phyloP scores from a whole-genome alignment of 2,888 invertebrate species.

The Arctia plantaginis region DNA sequence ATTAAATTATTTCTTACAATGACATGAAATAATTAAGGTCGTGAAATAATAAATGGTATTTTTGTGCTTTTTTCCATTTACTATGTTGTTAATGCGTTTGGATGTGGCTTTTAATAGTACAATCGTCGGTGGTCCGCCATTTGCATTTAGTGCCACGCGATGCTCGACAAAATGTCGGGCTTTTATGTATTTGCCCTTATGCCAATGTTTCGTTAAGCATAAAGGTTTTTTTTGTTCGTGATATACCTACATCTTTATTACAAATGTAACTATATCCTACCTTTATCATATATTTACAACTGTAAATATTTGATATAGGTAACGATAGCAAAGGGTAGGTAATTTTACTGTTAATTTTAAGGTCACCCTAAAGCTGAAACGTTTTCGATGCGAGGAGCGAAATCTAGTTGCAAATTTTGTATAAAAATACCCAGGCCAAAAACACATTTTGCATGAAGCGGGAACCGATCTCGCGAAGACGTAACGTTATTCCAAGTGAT shows the following conservation, averaged over 20 bases:
- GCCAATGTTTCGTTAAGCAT: conserved; percentile 43
- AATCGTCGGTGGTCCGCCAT: conserved; percentile 59
- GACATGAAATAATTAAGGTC: neutral
- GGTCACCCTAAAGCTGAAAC: no score
- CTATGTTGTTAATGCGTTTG: conserved; percentile 3
- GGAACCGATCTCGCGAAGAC: no score
- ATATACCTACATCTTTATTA: neutral
- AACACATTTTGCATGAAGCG: no score
- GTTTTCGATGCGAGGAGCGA: no score
- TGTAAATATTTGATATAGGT: no score
- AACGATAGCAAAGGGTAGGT: no score
- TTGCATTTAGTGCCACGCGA: conserved; percentile 62
- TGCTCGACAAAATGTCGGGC: conserved; percentile 29
- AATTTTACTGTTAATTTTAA: no score
- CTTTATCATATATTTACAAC: no score
- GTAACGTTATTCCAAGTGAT: no score
- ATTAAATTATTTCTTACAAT: conserved; percentile 11
- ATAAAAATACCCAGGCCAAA: no score
- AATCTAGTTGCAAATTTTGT: no score
- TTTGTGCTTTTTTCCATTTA: conserved; percentile 13
- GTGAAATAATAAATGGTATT: neutral
- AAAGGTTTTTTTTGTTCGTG: conserved; percentile 45
- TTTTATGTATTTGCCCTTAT: conserved; percentile 44
- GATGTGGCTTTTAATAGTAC: conserved; percentile 21
- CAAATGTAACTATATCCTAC: neutral